Base-by-base conservation (phyloP, 1,140 invertebrate genomes). In the Gonatopus flavifemur region DNA sequence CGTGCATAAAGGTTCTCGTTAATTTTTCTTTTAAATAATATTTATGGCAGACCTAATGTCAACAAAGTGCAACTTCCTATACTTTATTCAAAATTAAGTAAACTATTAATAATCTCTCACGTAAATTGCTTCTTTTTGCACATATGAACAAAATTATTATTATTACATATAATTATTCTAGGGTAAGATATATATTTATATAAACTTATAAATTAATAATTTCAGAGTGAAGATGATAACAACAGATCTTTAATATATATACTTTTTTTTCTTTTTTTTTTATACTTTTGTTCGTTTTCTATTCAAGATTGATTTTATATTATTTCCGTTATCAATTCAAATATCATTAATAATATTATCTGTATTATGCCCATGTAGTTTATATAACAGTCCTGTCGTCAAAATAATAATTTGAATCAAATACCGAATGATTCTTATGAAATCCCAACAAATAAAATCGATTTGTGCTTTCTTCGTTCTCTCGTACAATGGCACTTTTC, bases 21-120 rank as follows among this genome's bases (percentile, higher is more conserved):
- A 44, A n/a, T n/a, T n/a, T n/a, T n/a, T n/a, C n/a, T n/a, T n/a
- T 62, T 61, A 69, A 49, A 64, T 67, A 39, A n/a, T 66, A 63
- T 43, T 62, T 70, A 64, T 73, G 61, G 61, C 66, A 67, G 59
- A 67, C 60, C 62, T 64, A 62, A 66, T 56, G 45, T 65, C 37
- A 57, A 64, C 50, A 62, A 43, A 44, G 36, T 56, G 37, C 53
- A 56, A 54, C 52, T 62, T 58, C 48, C 52, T 58, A 39, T 61
- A 60, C 47, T 38, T 56, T 55, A 45, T 57, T 46, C 56, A 58
- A 64, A 47, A 51, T 62, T 64, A 70, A 70, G 67, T 69, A 67
- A 67, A 55, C 66, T 60, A n/a, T n/a, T n/a, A n/a, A n/a, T n/a
- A 62, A 60, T 64, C 59, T 61, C 65, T 57, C 61, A 57, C 56